Evolutionary conservation across 1,140 invertebrate species (phyloP).

Genomic region (Nasonia vitripennis): DNA sequence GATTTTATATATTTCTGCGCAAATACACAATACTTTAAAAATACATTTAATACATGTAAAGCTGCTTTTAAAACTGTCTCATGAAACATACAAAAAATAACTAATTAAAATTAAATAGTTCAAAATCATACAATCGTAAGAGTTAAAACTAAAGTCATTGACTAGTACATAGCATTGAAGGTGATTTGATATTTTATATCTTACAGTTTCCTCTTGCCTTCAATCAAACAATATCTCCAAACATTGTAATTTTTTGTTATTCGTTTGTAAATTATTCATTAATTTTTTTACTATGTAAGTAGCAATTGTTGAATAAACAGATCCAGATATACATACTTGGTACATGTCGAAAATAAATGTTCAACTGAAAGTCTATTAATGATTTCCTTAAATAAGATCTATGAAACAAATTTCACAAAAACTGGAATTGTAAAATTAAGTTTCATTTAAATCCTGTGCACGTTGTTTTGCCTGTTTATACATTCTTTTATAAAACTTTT

Average conservation of each 20-base stretch:
- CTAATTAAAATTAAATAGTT: slow-evolving; percentile 23
- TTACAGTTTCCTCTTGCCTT: background rate
- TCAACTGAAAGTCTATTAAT: background rate
- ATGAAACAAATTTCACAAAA: background rate
- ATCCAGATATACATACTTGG: slow-evolving; percentile 5
- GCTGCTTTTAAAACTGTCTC: background rate
- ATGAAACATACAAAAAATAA: background rate
- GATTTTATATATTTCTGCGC: background rate
- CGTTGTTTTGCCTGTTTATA: slow-evolving; percentile 67
- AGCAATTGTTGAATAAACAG: background rate
- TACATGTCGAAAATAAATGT: slow-evolving; percentile 4
- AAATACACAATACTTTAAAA: background rate
- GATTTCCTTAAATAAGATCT: background rate
- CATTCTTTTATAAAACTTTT: slow-evolving; percentile 70
- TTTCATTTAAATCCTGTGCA: slow-evolving; percentile 56
- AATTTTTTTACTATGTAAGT: slow-evolving; percentile 3
- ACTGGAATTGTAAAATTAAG: slow-evolving; percentile 33
- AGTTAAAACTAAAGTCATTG: slow-evolving; percentile 1
- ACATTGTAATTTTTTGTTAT: background rate
- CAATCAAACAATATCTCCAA: background rate
- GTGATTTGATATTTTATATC: background rate
- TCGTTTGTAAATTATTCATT: slow-evolving; percentile 10
- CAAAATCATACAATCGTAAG: slow-evolving; percentile 15
- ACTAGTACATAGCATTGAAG: background rate
- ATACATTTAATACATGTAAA: background rate